These are phyloP conservation scores for Thymelicus lineola DNA, from an alignment of 2,888 invertebrate species.

Conservation along the genomic window DNA sequence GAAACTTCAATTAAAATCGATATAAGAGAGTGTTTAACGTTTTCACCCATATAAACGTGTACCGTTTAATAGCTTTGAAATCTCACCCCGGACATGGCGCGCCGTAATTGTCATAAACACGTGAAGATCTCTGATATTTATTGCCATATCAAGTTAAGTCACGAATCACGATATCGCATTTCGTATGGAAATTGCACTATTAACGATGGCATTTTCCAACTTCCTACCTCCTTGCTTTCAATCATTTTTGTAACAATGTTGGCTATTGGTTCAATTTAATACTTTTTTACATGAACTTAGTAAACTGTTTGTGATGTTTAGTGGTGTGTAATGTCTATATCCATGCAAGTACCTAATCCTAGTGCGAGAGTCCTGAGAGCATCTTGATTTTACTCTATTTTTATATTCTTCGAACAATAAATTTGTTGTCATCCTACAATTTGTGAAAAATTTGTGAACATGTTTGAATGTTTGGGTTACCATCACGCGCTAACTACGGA, in stretches of 20 bases:
- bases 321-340: too few relatives aligned
- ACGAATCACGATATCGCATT: slow-evolving; percentile 28
- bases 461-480: too few relatives aligned
- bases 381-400: too few relatives aligned
- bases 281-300: background rate
- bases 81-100: slow-evolving; percentile 23
- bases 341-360: too few relatives aligned
- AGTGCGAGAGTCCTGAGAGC: too few relatives aligned
- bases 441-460: too few relatives aligned
- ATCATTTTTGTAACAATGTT: slow-evolving; percentile 17
- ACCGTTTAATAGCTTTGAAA: slow-evolving; percentile 6
- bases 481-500: too few relatives aligned
- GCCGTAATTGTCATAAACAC: slow-evolving; percentile 32
- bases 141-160: slow-evolving; percentile 34
- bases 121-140: slow-evolving; percentile 36
- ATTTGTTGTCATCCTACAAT: too few relatives aligned
- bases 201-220: slow-evolving; percentile 27
- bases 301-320: too few relatives aligned
- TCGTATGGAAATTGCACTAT: slow-evolving; percentile 35
- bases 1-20: background rate
- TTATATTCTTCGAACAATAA: too few relatives aligned
- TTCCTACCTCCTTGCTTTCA: slow-evolving; percentile 6
- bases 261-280: background rate
- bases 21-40: slow-evolving; percentile 2
- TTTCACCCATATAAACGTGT: slow-evolving; percentile 2